Percentiles rank a stretch among this genome's conserved stretches.
Evolutionary conservation across 53 echinoderm and acorn worm species (phyloP).

Genomic region (Paelopatides confundens): DNA sequence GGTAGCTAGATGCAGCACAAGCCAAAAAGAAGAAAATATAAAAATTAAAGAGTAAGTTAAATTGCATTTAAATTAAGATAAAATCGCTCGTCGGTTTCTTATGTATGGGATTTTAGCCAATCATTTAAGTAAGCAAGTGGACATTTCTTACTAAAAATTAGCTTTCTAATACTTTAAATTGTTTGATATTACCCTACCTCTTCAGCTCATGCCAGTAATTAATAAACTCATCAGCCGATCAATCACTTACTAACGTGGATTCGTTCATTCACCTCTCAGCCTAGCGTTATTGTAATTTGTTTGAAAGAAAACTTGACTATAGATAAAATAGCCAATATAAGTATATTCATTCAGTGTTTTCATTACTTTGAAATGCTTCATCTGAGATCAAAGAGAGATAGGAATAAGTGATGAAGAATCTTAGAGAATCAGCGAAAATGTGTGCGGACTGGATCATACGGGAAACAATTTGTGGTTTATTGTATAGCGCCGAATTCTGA

Average conservation of each 20-base stretch:
- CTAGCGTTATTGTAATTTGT: not conserved
- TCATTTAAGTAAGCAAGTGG: conserved; percentile 11
- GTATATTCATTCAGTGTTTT: not conserved
- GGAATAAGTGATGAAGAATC: not conserved
- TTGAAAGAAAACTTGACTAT: not conserved
- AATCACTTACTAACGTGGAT: conserved; percentile 4
- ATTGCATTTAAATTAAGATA: conserved; percentile 26
- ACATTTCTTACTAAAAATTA: conserved; percentile 24
- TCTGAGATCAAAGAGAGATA: not conserved
- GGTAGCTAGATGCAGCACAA: conserved; percentile 2
- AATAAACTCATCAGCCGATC: not conserved
- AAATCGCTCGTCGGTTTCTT: not conserved
- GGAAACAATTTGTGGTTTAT: not conserved
- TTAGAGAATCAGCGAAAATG: not conserved
- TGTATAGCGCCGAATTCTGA: not conserved
- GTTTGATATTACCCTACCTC: not conserved
- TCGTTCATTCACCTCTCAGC: conserved; percentile 36
- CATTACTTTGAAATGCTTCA: not conserved
- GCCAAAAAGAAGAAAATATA: not conserved
- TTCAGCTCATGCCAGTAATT: conserved; percentile 4
- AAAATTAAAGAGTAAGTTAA: conserved; percentile 17
- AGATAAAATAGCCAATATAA: not conserved
- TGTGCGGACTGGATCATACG: too few relatives aligned
- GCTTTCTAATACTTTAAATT: conserved; percentile 15
- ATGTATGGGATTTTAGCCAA: not conserved